Percentiles rank a stretch among this genome's conserved stretches.
Evolutionary conservation across 2,888 invertebrate species (phyloP).

Genomic region (Lasioglossum vierecki): DNA sequence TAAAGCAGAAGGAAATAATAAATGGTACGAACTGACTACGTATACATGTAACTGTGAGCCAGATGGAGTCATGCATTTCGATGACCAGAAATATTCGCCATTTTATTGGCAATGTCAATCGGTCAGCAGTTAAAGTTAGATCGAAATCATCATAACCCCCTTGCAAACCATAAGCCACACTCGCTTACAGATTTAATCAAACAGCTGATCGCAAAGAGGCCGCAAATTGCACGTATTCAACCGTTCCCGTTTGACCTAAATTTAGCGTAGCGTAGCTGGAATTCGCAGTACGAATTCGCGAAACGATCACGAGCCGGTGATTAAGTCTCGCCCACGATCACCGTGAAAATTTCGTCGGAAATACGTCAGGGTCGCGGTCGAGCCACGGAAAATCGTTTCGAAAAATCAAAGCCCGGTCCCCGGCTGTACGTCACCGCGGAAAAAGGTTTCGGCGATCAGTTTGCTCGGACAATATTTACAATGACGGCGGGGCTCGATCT

Average conservation of each 20-base stretch:
- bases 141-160: neutral
- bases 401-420: neutral
- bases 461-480: conserved; percentile 29
- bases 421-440: conserved; percentile 8
- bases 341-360: neutral
- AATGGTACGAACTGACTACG: neutral
- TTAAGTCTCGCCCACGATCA: neutral
- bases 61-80: neutral
- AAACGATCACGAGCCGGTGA: neutral
- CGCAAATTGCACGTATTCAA: neutral
- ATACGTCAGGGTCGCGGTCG: neutral
- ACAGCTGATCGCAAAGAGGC: conserved; percentile 6
- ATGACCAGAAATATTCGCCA: neutral
- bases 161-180: neutral
- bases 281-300: conserved; percentile 1
- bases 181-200: neutral
- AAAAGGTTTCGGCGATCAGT: neutral
- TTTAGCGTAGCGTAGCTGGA: neutral
- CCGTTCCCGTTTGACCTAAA: conserved; percentile 3
- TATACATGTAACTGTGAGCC: neutral
- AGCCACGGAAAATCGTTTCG: neutral
- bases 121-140: neutral
- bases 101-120: neutral
- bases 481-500: neutral
- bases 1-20: neutral